Evolutionary conservation across 64 coral and sea anemone genomes (phyloP).

Genomic region (Montipora capricornis): DNA sequence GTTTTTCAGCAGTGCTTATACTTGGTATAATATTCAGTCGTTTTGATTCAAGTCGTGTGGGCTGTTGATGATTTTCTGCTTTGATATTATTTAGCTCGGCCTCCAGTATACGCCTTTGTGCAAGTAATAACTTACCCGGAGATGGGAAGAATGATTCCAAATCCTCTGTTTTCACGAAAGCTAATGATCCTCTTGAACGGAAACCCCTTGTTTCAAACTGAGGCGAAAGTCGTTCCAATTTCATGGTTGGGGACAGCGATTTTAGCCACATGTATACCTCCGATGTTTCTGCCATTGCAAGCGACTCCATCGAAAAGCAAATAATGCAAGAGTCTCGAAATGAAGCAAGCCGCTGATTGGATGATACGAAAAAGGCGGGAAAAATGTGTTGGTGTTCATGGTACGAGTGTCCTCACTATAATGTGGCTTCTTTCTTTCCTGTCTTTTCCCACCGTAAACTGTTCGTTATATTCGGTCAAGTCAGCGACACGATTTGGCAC

Average conservation of each 20-base stretch:
- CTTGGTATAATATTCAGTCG: not conserved
- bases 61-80: not conserved
- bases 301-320: not conserved
- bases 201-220: no score
- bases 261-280: not conserved
- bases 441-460: no score
- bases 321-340: not conserved
- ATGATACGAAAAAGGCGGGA: slow-evolving; percentile 23
- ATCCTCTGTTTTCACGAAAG: no score
- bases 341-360: not conserved
- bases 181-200: no score
- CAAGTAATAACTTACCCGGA: no score
- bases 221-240: not conserved
- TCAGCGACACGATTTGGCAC: no score
- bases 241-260: not conserved
- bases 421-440: no score
- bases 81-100: not conserved
- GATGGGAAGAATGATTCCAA: no score
- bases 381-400: not conserved
- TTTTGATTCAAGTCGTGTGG: not conserved
- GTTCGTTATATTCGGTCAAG: no score
- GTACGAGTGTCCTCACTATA: not conserved
- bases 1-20: slow-evolving; percentile 14
- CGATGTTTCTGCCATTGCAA: no score
- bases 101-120: no score